These are phyloP conservation scores for Podiceps cristatus DNA, from an alignment of 2,113 vertebrate species.

Conservation along the genomic window DNA sequence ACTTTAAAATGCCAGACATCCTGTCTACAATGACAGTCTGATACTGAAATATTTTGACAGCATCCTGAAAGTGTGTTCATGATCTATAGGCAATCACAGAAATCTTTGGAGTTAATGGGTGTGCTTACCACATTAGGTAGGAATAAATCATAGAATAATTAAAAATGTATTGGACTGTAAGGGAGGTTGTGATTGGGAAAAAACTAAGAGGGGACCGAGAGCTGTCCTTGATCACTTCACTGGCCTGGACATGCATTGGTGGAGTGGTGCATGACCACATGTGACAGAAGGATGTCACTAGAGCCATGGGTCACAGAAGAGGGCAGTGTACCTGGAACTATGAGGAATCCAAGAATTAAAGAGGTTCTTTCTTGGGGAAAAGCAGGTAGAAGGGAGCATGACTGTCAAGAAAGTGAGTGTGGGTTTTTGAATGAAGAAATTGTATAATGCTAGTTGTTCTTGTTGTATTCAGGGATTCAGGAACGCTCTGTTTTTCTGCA, in stretches of 20 bases:
- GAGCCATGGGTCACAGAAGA: background rate
- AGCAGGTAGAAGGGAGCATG: background rate
- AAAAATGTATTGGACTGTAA: background rate
- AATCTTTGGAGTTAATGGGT: slow-evolving; percentile 4
- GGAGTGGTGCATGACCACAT: background rate
- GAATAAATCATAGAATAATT: slow-evolving; percentile 21
- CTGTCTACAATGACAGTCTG: background rate
- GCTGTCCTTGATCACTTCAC: background rate
- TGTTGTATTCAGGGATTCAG: background rate
- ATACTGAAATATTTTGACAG: slow-evolving; percentile 52
- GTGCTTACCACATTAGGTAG: background rate
- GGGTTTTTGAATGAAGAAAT: background rate
- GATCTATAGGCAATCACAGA: slow-evolving; percentile 14
- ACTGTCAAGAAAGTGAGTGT: background rate
- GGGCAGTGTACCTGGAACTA: background rate
- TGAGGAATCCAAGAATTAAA: background rate
- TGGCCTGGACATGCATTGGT: background rate
- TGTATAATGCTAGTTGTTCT: background rate
- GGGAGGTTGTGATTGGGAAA: background rate
- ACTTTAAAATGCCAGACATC: background rate
- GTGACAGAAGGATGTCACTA: background rate
- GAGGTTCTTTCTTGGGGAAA: background rate
- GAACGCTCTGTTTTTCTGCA: background rate
- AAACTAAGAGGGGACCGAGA: background rate
- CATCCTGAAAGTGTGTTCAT: background rate